These are phyloP conservation scores for Dynastes grantii DNA, from an alignment of 2,888 invertebrate genomes.

Conservation along the genomic window DNA sequence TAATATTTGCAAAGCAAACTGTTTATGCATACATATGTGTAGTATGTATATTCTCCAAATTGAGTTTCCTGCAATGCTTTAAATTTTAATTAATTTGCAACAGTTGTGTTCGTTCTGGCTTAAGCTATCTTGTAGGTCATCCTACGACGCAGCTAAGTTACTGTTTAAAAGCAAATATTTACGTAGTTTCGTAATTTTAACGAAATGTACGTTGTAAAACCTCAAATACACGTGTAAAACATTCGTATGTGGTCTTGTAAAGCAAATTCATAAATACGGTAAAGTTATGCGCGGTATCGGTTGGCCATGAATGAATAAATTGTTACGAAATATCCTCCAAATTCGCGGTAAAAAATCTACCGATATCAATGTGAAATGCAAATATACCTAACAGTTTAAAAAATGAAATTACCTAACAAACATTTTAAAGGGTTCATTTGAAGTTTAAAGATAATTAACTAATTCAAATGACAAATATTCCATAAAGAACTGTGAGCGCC, in stretches of 20 bases:
- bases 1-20: too few relatives aligned
- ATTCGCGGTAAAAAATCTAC: neutral
- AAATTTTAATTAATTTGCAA: too few relatives aligned
- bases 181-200: neutral
- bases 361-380: neutral
- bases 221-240: neutral
- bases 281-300: neutral
- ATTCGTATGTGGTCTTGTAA: neutral
- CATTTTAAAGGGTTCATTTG: neutral
- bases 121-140: too few relatives aligned
- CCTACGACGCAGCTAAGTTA: too few relatives aligned
- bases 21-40: too few relatives aligned
- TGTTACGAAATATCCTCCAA: neutral
- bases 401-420: neutral
- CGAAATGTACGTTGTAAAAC: neutral
- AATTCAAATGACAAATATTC: neutral
- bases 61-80: too few relatives aligned
- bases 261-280: neutral
- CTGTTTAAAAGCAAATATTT: neutral
- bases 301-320: neutral
- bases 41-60: too few relatives aligned
- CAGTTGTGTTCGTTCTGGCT: too few relatives aligned
- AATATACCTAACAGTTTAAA: neutral
- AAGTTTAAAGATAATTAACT: neutral
- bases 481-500: neutral